A percentile compares a stretch with the other conserved stretches of the same genome.
Evolutionary conservation across 92 coral and sea anemone genomes (phyloP).

Genomic region (Virgularia gustaviana): DNA sequence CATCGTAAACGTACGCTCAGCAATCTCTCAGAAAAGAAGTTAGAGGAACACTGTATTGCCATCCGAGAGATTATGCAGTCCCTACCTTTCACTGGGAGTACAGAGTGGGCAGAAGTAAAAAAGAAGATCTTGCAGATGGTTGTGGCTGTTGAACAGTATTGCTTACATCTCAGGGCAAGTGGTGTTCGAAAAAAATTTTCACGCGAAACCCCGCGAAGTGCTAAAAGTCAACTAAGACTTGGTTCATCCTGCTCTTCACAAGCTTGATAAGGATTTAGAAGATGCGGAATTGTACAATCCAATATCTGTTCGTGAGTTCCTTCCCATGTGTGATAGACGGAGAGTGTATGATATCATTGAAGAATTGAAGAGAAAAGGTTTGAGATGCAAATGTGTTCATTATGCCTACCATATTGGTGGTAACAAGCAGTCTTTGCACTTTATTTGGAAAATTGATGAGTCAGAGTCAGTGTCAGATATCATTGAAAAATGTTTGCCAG

Average conservation of each 20-base stretch:
- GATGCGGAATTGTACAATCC: constrained; percentile 26
- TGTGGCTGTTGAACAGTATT: constrained; percentile 13
- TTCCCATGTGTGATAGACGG: constrained; percentile 46
- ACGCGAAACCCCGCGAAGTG: constrained; percentile 39
- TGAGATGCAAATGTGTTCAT: constrained; percentile 30
- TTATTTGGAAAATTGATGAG: constrained; percentile 24
- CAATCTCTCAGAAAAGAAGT: constrained; percentile 33
- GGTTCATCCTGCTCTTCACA: not conserved
- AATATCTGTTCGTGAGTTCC: constrained; percentile 37
- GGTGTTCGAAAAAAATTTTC: constrained; percentile 29
- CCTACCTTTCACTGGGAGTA: not conserved
- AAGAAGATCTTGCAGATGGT: constrained; percentile 7
- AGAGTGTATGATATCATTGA: constrained; percentile 31
- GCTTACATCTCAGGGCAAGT: constrained; percentile 15
- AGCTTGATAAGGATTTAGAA: constrained; percentile 18
- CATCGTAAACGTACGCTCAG: constrained; percentile 22
- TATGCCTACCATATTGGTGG: constrained; percentile 40
- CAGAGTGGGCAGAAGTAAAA: not conserved
- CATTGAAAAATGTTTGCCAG: not conserved
- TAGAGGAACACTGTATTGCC: not conserved
- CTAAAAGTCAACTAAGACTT: constrained; percentile 14
- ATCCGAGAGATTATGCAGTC: constrained; percentile 15
- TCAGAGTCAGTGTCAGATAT: not conserved
- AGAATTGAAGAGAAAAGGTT: constrained; percentile 26
- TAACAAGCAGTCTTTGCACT: constrained; percentile 36